A percentile compares a stretch with the other conserved stretches of the same genome.
phyloP scores from a whole-genome alignment of 2,797 vertebrate genomes.

The Epinephelus awoara region DNA sequence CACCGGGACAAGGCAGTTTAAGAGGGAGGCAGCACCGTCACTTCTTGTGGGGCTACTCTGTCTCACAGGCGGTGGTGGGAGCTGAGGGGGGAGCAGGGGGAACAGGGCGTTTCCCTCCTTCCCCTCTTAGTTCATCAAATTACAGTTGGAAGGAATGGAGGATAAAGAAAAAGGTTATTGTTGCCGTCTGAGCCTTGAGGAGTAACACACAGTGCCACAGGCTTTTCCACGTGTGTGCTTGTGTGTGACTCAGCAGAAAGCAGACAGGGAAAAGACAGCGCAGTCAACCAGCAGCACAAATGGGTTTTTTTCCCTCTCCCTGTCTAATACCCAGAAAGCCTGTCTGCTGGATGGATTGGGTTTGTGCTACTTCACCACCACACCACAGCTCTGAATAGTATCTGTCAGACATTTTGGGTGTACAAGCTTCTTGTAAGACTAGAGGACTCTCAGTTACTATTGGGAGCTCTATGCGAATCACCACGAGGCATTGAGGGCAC shows the following conservation, averaged over 20 bases:
- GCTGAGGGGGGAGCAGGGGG: conserved; percentile 9
- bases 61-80: neutral
- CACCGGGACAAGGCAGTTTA: conserved; percentile 53
- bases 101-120: neutral
- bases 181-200: conserved; percentile 30
- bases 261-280: conserved; percentile 44
- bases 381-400: conserved; percentile 49
- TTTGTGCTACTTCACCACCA: conserved; percentile 55
- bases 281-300: conserved; percentile 51
- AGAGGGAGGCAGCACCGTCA: conserved; percentile 22
- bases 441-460: conserved; percentile 50
- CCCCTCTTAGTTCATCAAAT: conserved; percentile 25
- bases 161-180: conserved; percentile 39
- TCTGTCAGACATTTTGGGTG: conserved; percentile 41
- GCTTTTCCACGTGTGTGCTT: conserved; percentile 38
- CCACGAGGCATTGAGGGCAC: conserved; percentile 49
- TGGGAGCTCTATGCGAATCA: conserved; percentile 62
- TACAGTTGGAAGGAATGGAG: conserved; percentile 5
- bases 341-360: conserved; percentile 70
- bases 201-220: conserved; percentile 35
- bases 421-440: conserved; percentile 23
- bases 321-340: conserved; percentile 70
- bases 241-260: conserved; percentile 70
- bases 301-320: conserved; percentile 4
- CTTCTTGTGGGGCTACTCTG: conserved; percentile 24